These are phyloP conservation scores for Tychaedon coryphoeus DNA, from an alignment of 2,113 vertebrate genomes.

Conservation along the genomic window DNA sequence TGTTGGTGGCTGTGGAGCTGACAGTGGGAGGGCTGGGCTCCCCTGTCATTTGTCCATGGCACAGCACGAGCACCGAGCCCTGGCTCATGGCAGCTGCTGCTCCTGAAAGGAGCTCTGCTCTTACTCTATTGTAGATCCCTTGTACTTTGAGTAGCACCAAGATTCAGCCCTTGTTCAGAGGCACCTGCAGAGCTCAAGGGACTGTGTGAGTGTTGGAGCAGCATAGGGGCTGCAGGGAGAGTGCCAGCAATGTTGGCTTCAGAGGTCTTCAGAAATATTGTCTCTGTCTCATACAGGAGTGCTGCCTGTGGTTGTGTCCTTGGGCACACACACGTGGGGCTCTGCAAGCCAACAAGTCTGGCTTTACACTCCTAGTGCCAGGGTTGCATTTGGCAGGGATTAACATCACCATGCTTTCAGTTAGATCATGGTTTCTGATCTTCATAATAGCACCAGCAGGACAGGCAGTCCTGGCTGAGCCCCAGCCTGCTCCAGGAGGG, in stretches of 20 bases:
- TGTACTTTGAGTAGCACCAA: background rate
- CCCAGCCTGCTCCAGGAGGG: accelerated
- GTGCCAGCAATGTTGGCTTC: background rate
- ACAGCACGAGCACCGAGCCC: accelerated
- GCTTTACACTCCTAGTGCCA: background rate
- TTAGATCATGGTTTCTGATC: background rate
- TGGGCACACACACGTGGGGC: accelerated
- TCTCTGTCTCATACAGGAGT: background rate
- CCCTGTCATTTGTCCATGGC: accelerated
- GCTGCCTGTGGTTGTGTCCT: background rate
- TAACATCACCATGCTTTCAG: accelerated
- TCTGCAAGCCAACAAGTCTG: background rate
- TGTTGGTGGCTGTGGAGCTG: background rate
- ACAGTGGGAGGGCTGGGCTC: background rate
- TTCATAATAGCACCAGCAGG: accelerated
- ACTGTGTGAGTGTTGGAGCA: background rate
- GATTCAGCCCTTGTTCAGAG: background rate
- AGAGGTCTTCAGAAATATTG: background rate
- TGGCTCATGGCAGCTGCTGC: background rate
- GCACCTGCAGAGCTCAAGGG: background rate
- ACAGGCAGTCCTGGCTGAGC: background rate
- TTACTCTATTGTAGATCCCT: background rate
- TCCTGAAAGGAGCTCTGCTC: background rate
- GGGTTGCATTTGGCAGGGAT: background rate
- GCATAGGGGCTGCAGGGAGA: accelerated